A percentile compares a stretch with the other conserved stretches of the same genome.
phyloP scores from a whole-genome alignment of 2,888 invertebrate genomes.

The Brachynemurus nebulosus region DNA sequence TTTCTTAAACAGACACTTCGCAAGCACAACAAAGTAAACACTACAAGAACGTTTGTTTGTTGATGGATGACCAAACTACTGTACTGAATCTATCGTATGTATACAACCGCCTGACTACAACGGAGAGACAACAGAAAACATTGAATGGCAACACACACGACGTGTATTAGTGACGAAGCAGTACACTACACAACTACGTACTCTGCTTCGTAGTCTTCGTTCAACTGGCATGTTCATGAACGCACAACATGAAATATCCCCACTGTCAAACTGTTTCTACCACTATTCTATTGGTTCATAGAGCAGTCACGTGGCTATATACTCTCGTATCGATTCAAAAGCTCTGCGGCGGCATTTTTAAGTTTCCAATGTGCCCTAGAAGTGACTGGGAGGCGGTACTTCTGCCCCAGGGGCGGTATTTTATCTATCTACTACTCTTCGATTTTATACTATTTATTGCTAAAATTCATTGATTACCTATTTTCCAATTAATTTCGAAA shows the following conservation, averaged over 20 bases:
- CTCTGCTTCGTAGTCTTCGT: not conserved
- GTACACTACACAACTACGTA: conserved; percentile 16
- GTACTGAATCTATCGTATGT: no score
- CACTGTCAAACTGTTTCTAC: not conserved
- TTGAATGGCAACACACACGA: no score
- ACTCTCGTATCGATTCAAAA: conserved; percentile 62
- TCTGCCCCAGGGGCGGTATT: conserved; percentile 15
- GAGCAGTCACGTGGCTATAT: conserved; percentile 43
- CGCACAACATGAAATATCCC: conserved; percentile 18
- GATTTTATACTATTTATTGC: conserved; percentile 6
- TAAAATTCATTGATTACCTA: conserved; percentile 5
- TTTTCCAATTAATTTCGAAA: no score
- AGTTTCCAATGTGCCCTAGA: conserved; percentile 36
- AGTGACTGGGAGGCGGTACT: conserved; percentile 24
- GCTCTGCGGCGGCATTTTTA: conserved; percentile 71
- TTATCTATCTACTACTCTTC: conserved; percentile 4
- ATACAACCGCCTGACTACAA: no score
- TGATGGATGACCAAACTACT: no score
- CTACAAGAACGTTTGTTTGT: no score
- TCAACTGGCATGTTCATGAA: conserved; percentile 9
- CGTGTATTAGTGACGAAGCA: conserved; percentile 16
- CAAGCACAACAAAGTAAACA: no score
- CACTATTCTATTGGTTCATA: conserved; percentile 30
- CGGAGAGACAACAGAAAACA: no score
- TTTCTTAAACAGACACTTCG: no score